Percentiles rank a stretch among this genome's conserved stretches.
Conservation (phyloP, 92 coral and sea anemone genomes). For the Epizoanthus scotinus region DNA sequence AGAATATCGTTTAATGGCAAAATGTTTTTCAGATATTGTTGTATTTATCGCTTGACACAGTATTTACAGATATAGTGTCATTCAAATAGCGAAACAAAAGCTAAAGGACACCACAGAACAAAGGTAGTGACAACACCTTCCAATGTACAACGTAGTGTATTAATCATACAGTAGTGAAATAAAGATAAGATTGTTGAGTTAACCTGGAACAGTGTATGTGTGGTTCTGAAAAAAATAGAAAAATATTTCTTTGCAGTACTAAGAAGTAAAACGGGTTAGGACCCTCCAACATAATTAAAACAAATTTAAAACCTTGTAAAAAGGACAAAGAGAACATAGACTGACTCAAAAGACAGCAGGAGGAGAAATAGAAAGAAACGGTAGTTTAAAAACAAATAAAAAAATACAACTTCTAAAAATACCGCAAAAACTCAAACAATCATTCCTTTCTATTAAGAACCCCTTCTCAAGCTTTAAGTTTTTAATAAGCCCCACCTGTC, state of each 20-base stretch:
- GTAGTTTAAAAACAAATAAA: too few relatives aligned
- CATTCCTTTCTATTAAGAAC: too few relatives aligned
- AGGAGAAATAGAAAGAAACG: too few relatives aligned
- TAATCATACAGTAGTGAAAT: conserved; percentile 9
- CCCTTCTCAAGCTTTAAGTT: too few relatives aligned
- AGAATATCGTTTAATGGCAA: conserved; percentile 5
- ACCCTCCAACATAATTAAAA: not conserved
- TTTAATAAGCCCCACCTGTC: too few relatives aligned
- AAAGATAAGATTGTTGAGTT: conserved; percentile 15
- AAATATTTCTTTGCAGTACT: conserved; percentile 8
- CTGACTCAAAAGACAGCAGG: too few relatives aligned
- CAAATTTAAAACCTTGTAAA: conserved; percentile 1
- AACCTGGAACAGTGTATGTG: conserved; percentile 18
- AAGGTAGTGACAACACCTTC: conserved; percentile 14
- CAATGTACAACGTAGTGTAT: not conserved
- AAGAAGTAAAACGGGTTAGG: not conserved
- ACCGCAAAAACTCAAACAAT: too few relatives aligned
- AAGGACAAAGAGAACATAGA: conserved; percentile 7
- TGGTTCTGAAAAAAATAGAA: conserved; percentile 11
- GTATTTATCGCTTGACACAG: too few relatives aligned
- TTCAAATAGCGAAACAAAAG: conserved; percentile 22
- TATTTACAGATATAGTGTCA: too few relatives aligned
- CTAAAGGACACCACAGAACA: conserved; percentile 15
- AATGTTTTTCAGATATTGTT: conserved; percentile 8
- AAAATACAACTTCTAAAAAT: too few relatives aligned